These are phyloP conservation scores for Pentalonia nigronervosa DNA, from an alignment of 1,140 invertebrate genomes.

Conservation along the genomic window DNA sequence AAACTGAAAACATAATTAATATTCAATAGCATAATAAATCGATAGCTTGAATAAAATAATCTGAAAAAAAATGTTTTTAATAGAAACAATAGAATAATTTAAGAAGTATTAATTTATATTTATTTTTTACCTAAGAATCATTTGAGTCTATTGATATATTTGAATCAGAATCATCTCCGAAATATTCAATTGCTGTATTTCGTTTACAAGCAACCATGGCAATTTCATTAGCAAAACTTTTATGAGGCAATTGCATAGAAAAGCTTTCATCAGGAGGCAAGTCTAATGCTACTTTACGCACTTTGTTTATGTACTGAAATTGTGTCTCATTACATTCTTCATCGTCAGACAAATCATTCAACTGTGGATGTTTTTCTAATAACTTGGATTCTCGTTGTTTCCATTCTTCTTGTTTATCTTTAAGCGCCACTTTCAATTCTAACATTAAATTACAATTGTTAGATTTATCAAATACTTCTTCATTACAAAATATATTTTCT, in stretches of 20 bases:
- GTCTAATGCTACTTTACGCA: constrained; percentile 32
- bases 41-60: neutral
- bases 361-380: constrained; percentile 39
- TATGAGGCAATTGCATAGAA: neutral
- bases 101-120: neutral
- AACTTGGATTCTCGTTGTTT: constrained; percentile 23
- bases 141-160: neutral
- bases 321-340: neutral
- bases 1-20: neutral
- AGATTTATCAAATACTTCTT: constrained; percentile 18
- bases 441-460: constrained; percentile 43
- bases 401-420: constrained; percentile 49
- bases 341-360: neutral
- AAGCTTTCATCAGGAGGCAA: neutral
- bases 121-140: neutral
- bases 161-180: constrained; percentile 39
- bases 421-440: constrained; percentile 34
- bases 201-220: constrained; percentile 40
- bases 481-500: neutral
- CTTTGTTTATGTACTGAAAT: neutral
- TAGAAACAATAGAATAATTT: neutral
- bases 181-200: constrained; percentile 18
- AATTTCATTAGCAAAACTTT: constrained; percentile 41
- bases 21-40: neutral
- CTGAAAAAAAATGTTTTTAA: neutral